Evolutionary conservation across 2,888 invertebrate species (phyloP).

Genomic region (Cosmorhoe ocellata): DNA sequence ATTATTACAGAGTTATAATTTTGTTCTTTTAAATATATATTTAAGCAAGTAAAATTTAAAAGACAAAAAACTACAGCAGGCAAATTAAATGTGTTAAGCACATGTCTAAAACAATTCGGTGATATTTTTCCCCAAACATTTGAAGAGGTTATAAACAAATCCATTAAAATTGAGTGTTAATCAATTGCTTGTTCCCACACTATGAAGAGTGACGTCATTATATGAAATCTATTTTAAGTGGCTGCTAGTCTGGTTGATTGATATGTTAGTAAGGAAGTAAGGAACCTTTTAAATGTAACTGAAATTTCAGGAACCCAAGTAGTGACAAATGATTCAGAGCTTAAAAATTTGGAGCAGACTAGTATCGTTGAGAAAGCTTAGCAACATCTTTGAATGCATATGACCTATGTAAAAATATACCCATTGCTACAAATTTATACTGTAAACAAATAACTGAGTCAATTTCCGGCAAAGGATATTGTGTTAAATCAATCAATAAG

Average conservation of each 20-base stretch:
- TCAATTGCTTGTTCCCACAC: slow-evolving; percentile 62
- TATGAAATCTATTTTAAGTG: slow-evolving; percentile 39
- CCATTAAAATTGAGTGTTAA: slow-evolving; percentile 52
- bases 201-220: slow-evolving; percentile 45
- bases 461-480: no score
- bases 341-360: slow-evolving; percentile 2
- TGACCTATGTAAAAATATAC: not conserved
- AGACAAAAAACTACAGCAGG: not conserved
- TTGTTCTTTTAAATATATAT: no score
- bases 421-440: not conserved
- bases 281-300: slow-evolving; percentile 18
- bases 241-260: slow-evolving; percentile 23
- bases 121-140: slow-evolving; percentile 27
- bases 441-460: no score
- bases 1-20: no score
- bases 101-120: slow-evolving; percentile 21
- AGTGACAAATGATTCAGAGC: slow-evolving; percentile 14
- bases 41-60: no score
- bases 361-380: slow-evolving; percentile 5
- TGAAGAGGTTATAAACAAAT: slow-evolving; percentile 48
- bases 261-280: slow-evolving; percentile 21
- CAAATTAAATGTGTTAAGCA: slow-evolving; percentile 15
- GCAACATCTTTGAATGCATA: not conserved
- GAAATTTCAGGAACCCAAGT: slow-evolving; percentile 12
- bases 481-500: no score